Percentiles rank a stretch among this genome's conserved stretches.
Evolutionary conservation across 2,888 invertebrate species (phyloP).

Genomic region (Vanessa cardui): DNA sequence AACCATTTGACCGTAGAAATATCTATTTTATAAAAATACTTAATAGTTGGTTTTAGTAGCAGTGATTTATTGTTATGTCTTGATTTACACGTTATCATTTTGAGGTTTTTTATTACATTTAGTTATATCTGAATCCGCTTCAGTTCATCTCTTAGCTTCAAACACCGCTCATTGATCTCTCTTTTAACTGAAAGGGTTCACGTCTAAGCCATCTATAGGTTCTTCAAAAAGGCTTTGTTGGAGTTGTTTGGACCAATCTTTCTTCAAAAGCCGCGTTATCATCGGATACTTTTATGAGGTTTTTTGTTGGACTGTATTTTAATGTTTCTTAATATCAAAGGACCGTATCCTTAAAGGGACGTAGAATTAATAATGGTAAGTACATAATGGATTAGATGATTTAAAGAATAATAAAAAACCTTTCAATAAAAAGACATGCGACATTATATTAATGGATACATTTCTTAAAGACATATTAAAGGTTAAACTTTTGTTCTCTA

Average conservation of each 20-base stretch:
- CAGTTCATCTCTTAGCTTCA: slow-evolving; percentile 40
- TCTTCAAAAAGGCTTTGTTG: slow-evolving; percentile 62
- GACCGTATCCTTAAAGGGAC: slow-evolving; percentile 50
- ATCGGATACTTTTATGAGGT: slow-evolving; percentile 55
- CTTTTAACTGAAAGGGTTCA: slow-evolving; percentile 65
- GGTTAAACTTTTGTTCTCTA: not conserved
- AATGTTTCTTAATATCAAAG: slow-evolving; percentile 51
- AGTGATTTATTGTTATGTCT: too few species aligned
- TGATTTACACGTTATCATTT: too few species aligned
- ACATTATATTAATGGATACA: slow-evolving; percentile 2
- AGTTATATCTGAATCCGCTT: slow-evolving; percentile 14
- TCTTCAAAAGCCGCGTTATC: slow-evolving; percentile 64
- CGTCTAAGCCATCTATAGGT: slow-evolving; percentile 61
- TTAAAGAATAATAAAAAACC: slow-evolving; percentile 20
- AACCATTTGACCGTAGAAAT: too few species aligned
- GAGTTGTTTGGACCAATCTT: slow-evolving; percentile 66
- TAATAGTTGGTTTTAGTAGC: too few species aligned
- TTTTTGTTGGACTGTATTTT: slow-evolving; percentile 43
- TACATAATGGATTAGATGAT: slow-evolving; percentile 45
- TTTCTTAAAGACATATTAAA: not conserved
- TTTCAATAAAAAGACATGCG: slow-evolving; percentile 30
- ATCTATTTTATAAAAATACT: too few species aligned
- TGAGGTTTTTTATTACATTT: too few species aligned
- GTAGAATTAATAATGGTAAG: slow-evolving; percentile 62
- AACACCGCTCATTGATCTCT: slow-evolving; percentile 60